Evolutionary conservation across 64 coral and sea anemone genomes (phyloP).

Genomic region (Actinia tenebrosa): DNA sequence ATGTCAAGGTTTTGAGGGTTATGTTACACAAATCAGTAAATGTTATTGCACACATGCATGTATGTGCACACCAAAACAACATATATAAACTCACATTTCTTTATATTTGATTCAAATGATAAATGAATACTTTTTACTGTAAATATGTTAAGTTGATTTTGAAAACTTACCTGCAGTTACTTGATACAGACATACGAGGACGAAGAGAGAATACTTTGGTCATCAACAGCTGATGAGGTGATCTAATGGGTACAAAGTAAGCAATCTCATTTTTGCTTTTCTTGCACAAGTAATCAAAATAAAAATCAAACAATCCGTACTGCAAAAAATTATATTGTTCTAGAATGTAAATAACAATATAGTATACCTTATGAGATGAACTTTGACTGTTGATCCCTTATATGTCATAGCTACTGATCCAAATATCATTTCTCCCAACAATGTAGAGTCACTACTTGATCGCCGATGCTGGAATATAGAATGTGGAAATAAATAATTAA

Average conservation of each 20-base stretch:
- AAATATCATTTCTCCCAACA: constrained; percentile 99
- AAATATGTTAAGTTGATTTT: not conserved
- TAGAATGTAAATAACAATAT: not conserved
- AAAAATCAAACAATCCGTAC: no score
- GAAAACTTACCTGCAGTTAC: constrained; percentile 50
- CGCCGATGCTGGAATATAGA: constrained; percentile 34
- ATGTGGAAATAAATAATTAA: not conserved
- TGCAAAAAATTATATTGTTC: no score
- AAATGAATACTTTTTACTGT: not conserved
- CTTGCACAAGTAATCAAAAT: no score
- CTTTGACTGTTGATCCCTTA: constrained; percentile 97
- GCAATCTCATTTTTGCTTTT: no score
- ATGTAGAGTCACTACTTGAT: constrained; percentile 77
- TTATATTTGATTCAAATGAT: no score
- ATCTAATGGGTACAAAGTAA: constrained; percentile 34
- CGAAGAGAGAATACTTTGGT: constrained; percentile 94
- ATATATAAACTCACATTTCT: no score
- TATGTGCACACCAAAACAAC: no score
- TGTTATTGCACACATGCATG: no score
- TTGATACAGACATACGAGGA: constrained; percentile 52
- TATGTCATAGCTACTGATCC: constrained; percentile 98
- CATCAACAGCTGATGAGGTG: constrained; percentile 78
- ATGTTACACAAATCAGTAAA: no score
- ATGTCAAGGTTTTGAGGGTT: no score
- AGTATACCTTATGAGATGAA: constrained; percentile 72